Base-by-base conservation (phyloP, 2,888 invertebrate species). In the Hirtodrosophila trivittata region DNA sequence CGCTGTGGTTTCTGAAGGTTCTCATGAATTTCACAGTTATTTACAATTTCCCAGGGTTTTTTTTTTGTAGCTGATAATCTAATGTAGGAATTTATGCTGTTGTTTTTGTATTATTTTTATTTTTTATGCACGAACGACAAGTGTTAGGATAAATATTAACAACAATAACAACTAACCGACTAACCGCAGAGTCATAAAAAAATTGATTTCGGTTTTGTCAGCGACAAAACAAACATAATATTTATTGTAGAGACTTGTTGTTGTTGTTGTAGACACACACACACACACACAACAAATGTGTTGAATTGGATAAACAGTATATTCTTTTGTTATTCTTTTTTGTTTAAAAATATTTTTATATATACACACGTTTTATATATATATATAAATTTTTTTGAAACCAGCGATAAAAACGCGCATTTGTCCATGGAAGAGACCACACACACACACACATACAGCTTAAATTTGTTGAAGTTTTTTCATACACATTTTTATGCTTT, bases 81-180 rank as follows among this genome's bases (percentile, higher is more conserved):
- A 28, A 8, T n/a, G 5, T 28, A 28, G 1, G 28, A 25, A 25
- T 25, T 26, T 35, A n/a, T 35, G n/a, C n/a, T 21, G 4, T 18
- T 33, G 12, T 2, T 28, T 21, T 13, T 56, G 13, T n/a, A 0
- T 28, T 10, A n/a, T 37, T 35, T 46, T 37, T 37, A 21, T 25
- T 9, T 30, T 46, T 37, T 37, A 26, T 28, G 49, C 43, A 35
- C 7, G 30, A 42, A 10, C 46, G 70, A 51, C 64, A 62, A 49
- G 83, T 82, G 77, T 77, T 73, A 75, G 76, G 46, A 78, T 65
- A 83, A 77, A 70, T 71, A 70, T 60, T 41, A 71, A 71, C 50
- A 59, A 14, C 39, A 64, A 52, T 28, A 59, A 75, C 58, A 75
- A 59, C 57, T 43, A 58, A 58, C 26, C 46, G 56, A 42, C 77